Conservation (phyloP, 1,140 invertebrate species). For the Drosophila punjabiensis region DNA sequence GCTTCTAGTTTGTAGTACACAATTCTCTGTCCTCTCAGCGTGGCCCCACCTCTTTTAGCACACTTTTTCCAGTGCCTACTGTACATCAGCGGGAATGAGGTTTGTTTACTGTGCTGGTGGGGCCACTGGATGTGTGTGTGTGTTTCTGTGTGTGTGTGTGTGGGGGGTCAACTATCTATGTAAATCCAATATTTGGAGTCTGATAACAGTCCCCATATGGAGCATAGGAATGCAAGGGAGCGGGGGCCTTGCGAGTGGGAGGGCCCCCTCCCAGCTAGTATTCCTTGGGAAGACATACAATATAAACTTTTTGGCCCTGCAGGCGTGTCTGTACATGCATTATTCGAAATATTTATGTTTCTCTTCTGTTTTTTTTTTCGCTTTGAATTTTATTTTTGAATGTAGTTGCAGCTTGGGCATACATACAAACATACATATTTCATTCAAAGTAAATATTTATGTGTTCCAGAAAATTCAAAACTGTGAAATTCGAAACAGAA, state of each 20-base stretch:
- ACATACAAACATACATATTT: constrained; percentile 33
- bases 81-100: constrained; percentile 20
- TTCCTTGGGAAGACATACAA: constrained; percentile 44
- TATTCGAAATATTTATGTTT: constrained; percentile 26
- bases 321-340: constrained; percentile 14
- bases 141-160: neutral
- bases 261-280: constrained; percentile 4
- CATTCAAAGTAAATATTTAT: constrained; percentile 62
- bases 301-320: constrained; percentile 50
- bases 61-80: constrained; percentile 33
- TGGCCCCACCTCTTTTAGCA: constrained; percentile 6
- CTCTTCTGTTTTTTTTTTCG: constrained; percentile 37
- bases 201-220: constrained; percentile 49
- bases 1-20: neutral
- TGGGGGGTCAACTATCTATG: constrained; percentile 43
- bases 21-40: neutral
- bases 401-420: constrained; percentile 57
- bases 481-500: neutral
- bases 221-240: constrained; percentile 13
- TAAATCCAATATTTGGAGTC: constrained; percentile 58
- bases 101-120: constrained; percentile 23
- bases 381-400: constrained; percentile 41
- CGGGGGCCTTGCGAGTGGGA: neutral
- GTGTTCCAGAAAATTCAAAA: constrained; percentile 16
- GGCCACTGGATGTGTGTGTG: neutral